Evolutionary conservation across 2,888 invertebrate species (phyloP), one percentile per base, ranked within the genome.

Genomic region (Sinohyriopsis cumingii): DNA sequence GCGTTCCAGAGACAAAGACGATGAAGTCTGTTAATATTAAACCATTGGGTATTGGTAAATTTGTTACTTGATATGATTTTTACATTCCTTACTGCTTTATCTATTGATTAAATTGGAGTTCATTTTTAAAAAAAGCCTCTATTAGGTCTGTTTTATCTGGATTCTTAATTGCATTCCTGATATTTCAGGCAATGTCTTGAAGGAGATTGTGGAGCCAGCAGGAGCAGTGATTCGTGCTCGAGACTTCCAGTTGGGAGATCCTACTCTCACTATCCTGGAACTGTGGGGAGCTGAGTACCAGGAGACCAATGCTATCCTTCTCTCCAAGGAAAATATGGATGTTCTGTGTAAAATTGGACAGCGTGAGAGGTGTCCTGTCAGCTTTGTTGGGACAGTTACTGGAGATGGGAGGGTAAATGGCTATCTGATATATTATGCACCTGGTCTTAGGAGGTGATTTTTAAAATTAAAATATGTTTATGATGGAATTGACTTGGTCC

Each of bases 281-380:
- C 91, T 99, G 3, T 99, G 99, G 99, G 98, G 98, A 0, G 99
- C 99, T 0, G 99, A 99, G 89, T 99, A 98, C 89, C 98, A 98
- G 82, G 98, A 98, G 90, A 97, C 95, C 82, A 94, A 98, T 87
- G 99, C 98, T 0, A 91, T 98, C 75, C 91, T 99, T 3, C 95
- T 97, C 24, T 68, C 77, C 45, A 92, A 93, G 57, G 79, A 94
- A 75, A 93, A 95, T 86, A 92, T 93, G 25, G 84, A 90, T 1
- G 81, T 94, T 5, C 91, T 99, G 5, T 89, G 91, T 71, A 92
- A 92, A 75, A 95, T 99, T 69, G 95, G 96, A 68, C 90, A 91
- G 55, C 93, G 99, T 72, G 99, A 99, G 91, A 93, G 96, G 74
- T 98, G 99, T 88, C 96, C 96, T 0, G 94, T 98, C 0, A 94